Conservation (phyloP, 1,140 invertebrate species). For the Arctopsyche grandis region DNA sequence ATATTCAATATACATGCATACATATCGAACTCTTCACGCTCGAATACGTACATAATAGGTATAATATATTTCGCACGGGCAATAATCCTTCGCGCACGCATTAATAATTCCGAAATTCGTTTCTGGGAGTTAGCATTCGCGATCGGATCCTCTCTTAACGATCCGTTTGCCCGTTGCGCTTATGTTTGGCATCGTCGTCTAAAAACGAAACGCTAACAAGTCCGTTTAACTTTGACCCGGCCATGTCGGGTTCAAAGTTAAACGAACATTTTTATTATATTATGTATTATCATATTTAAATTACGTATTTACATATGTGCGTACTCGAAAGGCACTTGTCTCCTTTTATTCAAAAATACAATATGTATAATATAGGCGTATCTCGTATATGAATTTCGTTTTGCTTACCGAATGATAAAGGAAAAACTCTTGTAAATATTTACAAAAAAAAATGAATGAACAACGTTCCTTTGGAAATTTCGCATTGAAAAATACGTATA, state of each 20-base stretch:
- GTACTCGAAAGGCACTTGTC: not conserved
- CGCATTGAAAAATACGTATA: too few relatives aligned
- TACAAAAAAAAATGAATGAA: not conserved
- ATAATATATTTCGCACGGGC: too few relatives aligned
- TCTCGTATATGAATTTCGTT: slow-evolving; percentile 15
- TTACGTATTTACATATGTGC: not conserved
- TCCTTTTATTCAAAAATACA: slow-evolving; percentile 13
- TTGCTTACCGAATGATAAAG: not conserved
- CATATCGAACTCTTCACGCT: not conserved
- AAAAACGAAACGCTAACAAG: too few relatives aligned
- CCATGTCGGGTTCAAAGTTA: not conserved
- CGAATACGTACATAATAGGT: too few relatives aligned
- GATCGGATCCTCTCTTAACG: too few relatives aligned
- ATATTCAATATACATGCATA: not conserved
- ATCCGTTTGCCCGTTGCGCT: too few relatives aligned
- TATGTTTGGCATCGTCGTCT: too few relatives aligned
- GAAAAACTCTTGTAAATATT: slow-evolving; percentile 20
- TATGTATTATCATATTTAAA: not conserved
- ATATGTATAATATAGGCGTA: not conserved
- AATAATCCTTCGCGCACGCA: too few relatives aligned
- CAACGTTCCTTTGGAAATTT: too few relatives aligned
- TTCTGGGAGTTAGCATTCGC: too few relatives aligned
- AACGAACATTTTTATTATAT: not conserved
- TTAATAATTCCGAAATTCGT: too few relatives aligned
- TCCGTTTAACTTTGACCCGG: too few relatives aligned